Evolutionary conservation across 2,797 vertebrate species (phyloP).

Genomic region (Tangara arthus): DNA sequence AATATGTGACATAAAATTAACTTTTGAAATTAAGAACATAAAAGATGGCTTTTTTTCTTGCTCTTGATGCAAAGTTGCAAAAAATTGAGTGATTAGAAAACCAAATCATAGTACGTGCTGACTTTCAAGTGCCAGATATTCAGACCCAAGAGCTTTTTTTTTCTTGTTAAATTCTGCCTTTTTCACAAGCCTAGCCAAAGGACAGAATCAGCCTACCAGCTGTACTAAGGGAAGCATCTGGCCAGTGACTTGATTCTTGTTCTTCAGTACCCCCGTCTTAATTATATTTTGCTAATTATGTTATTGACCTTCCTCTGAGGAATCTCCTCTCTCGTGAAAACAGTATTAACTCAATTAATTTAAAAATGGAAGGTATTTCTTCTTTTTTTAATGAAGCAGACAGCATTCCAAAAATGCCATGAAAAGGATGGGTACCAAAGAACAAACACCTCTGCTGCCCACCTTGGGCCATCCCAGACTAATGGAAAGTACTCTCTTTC

Average conservation of each 20-base stretch:
- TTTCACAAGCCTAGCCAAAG: not conserved
- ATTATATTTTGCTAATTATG: conserved; percentile 39
- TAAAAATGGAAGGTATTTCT: not conserved
- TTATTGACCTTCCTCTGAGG: conserved; percentile 26
- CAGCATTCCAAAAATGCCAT: not conserved
- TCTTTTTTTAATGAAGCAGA: not conserved
- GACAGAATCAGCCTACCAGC: not conserved
- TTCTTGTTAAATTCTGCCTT: not conserved
- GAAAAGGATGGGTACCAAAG: not conserved
- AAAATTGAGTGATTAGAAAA: not conserved
- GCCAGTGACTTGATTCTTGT: not conserved
- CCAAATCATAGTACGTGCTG: not conserved
- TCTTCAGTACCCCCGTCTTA: not conserved
- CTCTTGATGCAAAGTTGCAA: not conserved
- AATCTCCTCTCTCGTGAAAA: not conserved
- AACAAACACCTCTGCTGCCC: not conserved
- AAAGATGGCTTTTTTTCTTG: not conserved
- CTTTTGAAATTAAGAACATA: not conserved
- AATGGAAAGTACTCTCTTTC: not conserved
- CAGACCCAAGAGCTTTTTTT: not conserved
- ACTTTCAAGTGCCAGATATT: not conserved
- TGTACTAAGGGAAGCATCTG: not conserved
- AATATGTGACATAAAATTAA: not conserved
- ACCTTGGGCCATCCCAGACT: not conserved
- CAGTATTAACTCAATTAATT: conserved; percentile 16